Percentiles rank a stretch among this genome's conserved stretches.
Evolutionary conservation across 1,140 invertebrate species (phyloP).

Genomic region (Procambarus clarkii): DNA sequence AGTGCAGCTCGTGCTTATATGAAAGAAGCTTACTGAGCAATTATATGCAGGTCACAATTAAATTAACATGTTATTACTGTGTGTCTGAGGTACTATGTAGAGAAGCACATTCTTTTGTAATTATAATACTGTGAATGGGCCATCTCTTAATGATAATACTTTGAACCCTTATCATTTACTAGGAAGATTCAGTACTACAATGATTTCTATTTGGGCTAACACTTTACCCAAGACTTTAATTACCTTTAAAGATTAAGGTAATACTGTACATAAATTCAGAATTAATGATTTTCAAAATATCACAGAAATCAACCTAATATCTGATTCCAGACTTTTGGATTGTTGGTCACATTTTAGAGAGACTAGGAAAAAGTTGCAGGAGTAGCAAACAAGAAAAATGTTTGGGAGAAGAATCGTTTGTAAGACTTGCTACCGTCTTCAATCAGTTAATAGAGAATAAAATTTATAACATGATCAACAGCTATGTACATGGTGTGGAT

Average conservation of each 20-base stretch:
- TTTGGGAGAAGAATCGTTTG: conserved; percentile 43
- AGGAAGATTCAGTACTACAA: conserved; percentile 22
- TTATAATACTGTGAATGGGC: conserved; percentile 38
- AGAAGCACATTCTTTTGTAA: conserved; percentile 31
- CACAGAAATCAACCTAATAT: conserved; percentile 53
- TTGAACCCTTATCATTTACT: background rate
- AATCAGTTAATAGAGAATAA: conserved; percentile 69
- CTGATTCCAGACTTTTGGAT: conserved; percentile 50
- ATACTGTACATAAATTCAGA: conserved; percentile 21
- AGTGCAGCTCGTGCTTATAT: conserved; percentile 35
- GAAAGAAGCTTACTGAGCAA: conserved; percentile 55
- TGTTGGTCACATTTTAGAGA: conserved; percentile 69
- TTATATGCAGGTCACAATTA: conserved; percentile 26
- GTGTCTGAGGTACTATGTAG: conserved; percentile 14
- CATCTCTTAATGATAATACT: conserved; percentile 31
- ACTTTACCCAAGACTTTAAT: conserved; percentile 28
- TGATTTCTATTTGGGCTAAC: conserved; percentile 17
- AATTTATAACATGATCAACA: conserved; percentile 72
- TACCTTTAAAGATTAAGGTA: conserved; percentile 29
- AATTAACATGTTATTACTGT: conserved; percentile 1
- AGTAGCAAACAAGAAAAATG: conserved; percentile 66
- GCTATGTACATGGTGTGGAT: conserved; percentile 69
- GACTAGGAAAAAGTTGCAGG: conserved; percentile 66
- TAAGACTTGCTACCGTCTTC: conserved; percentile 59
- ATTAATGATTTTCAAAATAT: conserved; percentile 37